Evolutionary conservation across 23 tunicate species (phyloP).

Genomic region (Oikopleura dioica): DNA sequence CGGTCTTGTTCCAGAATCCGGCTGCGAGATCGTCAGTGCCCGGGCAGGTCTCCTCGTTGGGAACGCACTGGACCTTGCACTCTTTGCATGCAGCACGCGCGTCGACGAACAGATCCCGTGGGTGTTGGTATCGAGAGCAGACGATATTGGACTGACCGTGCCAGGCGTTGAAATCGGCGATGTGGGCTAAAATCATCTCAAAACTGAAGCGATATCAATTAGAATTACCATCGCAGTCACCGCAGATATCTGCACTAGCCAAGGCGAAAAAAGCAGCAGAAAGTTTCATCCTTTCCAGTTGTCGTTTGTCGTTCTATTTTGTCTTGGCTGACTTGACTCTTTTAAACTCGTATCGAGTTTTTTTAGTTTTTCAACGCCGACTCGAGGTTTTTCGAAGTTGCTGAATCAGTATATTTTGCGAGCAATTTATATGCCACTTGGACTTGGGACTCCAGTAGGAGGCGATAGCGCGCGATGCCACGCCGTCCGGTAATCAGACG

Average conservation of each 20-base stretch:
- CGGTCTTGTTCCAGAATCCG: neutral
- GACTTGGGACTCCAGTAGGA: no score
- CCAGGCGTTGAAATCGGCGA: slow-evolving; percentile 7
- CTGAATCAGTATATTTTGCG: no score
- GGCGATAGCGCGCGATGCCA: no score
- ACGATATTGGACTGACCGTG: neutral
- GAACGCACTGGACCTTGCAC: neutral
- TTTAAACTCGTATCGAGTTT: no score
- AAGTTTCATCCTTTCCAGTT: neutral
- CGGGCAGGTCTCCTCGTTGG: neutral
- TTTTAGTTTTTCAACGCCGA: no score
- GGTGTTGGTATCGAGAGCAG: neutral
- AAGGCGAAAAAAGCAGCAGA: neutral
- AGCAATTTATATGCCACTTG: no score
- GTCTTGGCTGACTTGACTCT: no score
- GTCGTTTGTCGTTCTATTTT: no score
- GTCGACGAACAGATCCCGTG: no score
- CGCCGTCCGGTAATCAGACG: no score
- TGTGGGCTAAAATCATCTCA: slow-evolving; percentile 2
- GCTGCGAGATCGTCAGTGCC: neutral
- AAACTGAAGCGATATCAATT: neutral
- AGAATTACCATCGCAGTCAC: neutral
- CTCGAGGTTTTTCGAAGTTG: no score
- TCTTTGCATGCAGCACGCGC: neutral
- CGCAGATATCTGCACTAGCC: neutral